phyloP scores from a whole-genome alignment of 2,113 vertebrate genomes.

The Brachyhypopomus gauderio region DNA sequence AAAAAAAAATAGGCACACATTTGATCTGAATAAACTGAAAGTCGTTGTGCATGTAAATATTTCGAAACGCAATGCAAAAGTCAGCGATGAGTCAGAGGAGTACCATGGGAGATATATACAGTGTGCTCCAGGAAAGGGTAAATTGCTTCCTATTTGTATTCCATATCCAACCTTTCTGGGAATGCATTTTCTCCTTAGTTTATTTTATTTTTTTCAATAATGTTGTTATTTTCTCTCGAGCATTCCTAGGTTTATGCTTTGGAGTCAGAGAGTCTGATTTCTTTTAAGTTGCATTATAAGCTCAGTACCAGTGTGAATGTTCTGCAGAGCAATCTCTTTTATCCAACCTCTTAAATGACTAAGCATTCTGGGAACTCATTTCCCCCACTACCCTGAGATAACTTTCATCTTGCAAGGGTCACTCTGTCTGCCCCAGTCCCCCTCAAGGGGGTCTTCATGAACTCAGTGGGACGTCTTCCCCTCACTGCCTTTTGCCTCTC shows the following conservation, averaged over 20 bases:
- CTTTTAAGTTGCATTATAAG: constrained; percentile 24
- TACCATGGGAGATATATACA: too few relatives aligned
- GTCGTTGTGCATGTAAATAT: too few relatives aligned
- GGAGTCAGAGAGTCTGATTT: constrained; percentile 37
- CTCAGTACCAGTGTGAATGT: constrained; percentile 35
- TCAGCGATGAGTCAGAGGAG: too few relatives aligned
- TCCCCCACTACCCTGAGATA: constrained; percentile 63
- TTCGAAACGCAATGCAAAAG: too few relatives aligned
- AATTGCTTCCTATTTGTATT: too few relatives aligned
- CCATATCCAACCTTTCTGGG: neutral
- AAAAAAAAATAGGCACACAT: neutral
- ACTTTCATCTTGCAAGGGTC: constrained; percentile 67
- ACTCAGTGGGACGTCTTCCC: constrained; percentile 46
- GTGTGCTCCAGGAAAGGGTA: too few relatives aligned
- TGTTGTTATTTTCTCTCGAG: constrained; percentile 19
- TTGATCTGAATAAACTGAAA: neutral
- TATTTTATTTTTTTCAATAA: neutral
- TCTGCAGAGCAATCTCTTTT: constrained; percentile 26
- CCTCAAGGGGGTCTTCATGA: constrained; percentile 39
- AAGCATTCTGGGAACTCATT: constrained; percentile 62
- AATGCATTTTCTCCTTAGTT: neutral
- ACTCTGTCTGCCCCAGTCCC: constrained; percentile 55
- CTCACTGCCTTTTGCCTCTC: constrained; percentile 64
- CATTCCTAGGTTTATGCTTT: constrained; percentile 5
- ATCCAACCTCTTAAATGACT: constrained; percentile 28